Evolutionary conservation across 2,113 vertebrate genomes (phyloP).

Genomic region (Dipodomys stephensi): DNA sequence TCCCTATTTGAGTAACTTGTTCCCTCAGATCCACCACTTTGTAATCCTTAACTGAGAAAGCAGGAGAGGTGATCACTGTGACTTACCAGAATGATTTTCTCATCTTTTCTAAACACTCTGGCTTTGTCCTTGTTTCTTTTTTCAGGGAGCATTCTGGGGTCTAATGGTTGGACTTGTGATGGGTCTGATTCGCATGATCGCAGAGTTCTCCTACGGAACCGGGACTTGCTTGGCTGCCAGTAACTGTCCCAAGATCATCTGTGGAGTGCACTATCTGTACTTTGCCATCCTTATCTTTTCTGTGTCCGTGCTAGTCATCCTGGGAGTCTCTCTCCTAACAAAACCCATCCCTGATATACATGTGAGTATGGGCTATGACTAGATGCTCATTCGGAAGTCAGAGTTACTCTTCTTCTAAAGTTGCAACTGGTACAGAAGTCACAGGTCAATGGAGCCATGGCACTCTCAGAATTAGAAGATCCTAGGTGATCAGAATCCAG

Average conservation of each 20-base stretch:
- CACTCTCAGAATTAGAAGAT: background rate
- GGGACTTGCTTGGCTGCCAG: slow-evolving; percentile 90
- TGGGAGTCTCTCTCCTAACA: slow-evolving; percentile 92
- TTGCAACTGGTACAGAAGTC: background rate
- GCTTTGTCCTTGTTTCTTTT: slow-evolving; percentile 41
- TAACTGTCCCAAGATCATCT: slow-evolving; percentile 93
- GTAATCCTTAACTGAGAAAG: background rate
- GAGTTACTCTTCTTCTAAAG: background rate
- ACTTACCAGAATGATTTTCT: background rate
- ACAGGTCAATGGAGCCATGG: background rate
- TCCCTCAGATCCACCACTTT: background rate
- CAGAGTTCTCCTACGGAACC: slow-evolving; percentile 93
- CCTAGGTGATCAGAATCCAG: background rate
- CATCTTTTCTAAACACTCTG: background rate
- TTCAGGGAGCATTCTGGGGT: slow-evolving; percentile 97
- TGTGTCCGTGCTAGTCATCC: slow-evolving; percentile 82
- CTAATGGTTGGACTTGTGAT: slow-evolving; percentile 88
- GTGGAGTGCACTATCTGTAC: slow-evolving; percentile 96
- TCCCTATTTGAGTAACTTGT: background rate
- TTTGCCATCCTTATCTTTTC: slow-evolving; percentile 93
- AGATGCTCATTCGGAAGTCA: background rate
- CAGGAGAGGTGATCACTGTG: background rate
- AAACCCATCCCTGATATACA: slow-evolving; percentile 95
- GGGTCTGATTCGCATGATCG: slow-evolving; percentile 92
- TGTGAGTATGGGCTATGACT: slow-evolving; percentile 84